A percentile compares a stretch with the other conserved stretches of the same genome.
Conservation (phyloP, 2,888 invertebrate species). For the Oegoconia quadripuncta region DNA sequence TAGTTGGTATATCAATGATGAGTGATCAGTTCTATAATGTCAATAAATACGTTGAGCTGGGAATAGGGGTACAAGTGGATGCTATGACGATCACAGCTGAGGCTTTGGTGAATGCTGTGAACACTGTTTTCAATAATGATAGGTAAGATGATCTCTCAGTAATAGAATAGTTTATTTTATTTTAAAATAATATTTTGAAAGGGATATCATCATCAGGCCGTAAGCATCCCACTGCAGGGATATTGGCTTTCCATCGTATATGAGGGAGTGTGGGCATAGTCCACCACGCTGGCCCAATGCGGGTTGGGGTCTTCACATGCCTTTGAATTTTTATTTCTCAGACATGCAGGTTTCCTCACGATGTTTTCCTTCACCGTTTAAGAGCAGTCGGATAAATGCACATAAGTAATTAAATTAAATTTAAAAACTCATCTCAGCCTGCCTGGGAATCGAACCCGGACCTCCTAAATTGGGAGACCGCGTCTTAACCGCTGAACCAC, state of each 20-base stretch:
- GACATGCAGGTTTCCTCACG: no score
- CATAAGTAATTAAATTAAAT: no score
- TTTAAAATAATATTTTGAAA: not conserved
- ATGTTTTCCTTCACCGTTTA: no score
- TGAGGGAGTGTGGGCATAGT: not conserved
- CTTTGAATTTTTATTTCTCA: no score
- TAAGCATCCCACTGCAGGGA: not conserved
- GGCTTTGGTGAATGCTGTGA: conserved; percentile 32
- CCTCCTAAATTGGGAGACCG: no score
- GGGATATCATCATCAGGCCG: no score
- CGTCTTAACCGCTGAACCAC: no score
- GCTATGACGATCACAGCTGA: conserved; percentile 35
- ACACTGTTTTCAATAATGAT: conserved; percentile 31
- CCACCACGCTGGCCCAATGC: no score
- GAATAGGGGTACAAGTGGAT: conserved; percentile 39
- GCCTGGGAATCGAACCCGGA: no score
- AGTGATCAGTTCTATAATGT: conserved; percentile 63
- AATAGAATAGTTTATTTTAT: not conserved
- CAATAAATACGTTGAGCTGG: conserved; percentile 37
- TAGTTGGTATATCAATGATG: conserved; percentile 58
- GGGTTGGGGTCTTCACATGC: no score
- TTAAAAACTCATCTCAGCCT: no score
- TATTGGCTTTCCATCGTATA: not conserved
- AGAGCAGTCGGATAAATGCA: no score
- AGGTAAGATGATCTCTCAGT: conserved; percentile 32